phyloP scores from a whole-genome alignment of 1,140 invertebrate genomes.

The Megalopta genalis region DNA sequence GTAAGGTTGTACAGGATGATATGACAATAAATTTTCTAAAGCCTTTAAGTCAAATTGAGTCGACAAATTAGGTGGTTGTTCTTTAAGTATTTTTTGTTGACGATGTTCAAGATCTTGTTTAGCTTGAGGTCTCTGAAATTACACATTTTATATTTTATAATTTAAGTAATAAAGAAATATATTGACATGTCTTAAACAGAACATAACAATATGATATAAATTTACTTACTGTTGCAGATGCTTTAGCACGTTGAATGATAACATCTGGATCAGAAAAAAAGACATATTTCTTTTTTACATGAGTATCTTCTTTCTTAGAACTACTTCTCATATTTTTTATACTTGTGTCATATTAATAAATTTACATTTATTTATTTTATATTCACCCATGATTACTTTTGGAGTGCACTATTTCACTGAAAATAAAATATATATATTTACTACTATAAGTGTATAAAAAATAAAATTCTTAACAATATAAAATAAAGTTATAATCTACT shows the following conservation, averaged over 20 bases:
- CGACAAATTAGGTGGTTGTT: constrained; percentile 22
- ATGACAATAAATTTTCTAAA: constrained; percentile 64
- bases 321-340: constrained; percentile 68
- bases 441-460: not conserved
- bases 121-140: constrained; percentile 42
- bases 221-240: constrained; percentile 64
- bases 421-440: constrained; percentile 5
- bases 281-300: constrained; percentile 70
- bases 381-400: constrained; percentile 30
- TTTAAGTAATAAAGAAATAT: not conserved
- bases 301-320: constrained; percentile 61
- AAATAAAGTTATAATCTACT: no score
- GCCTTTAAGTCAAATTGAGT: constrained; percentile 49
- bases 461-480: not conserved
- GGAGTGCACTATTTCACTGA: not conserved
- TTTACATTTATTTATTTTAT: constrained; percentile 8
- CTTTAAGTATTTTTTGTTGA: constrained; percentile 53
- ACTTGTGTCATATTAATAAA: constrained; percentile 4
- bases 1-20: constrained; percentile 70
- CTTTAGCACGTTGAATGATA: constrained; percentile 66
- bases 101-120: constrained; percentile 33
- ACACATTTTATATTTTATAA: not conserved
- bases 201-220: not conserved
- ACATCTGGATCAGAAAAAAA: constrained; percentile 72
- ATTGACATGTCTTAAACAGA: not conserved